A percentile compares a stretch with the other conserved stretches of the same genome.
phyloP scores from a whole-genome alignment of 2,797 vertebrate genomes.

The Todus mexicanus region DNA sequence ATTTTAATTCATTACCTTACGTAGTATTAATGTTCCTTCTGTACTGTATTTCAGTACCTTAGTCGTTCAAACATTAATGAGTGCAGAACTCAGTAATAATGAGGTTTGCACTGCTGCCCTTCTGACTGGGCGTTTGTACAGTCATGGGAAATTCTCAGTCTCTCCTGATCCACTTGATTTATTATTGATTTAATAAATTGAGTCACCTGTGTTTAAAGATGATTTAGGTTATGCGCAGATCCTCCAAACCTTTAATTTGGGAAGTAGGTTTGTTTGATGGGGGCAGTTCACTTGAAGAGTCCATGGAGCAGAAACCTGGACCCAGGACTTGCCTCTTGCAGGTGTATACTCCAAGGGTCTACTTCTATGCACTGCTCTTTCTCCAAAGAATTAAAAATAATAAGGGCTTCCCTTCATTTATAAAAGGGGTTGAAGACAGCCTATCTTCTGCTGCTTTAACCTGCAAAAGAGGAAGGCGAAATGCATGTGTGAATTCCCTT shows the following conservation, averaged over 20 bases:
- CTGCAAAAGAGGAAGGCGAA: not conserved
- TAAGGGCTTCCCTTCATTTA: not conserved
- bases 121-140: not conserved
- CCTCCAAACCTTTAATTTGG: not conserved
- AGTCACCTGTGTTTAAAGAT: not conserved
- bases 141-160: not conserved
- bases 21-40: slow-evolving; percentile 2
- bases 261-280: not conserved
- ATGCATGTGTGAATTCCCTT: not conserved
- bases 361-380: not conserved
- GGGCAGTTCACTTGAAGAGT: not conserved
- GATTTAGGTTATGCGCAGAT: not conserved
- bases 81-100: slow-evolving; percentile 19
- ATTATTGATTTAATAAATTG: not conserved
- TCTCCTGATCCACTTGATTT: not conserved
- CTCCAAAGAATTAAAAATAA: not conserved
- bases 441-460: not conserved
- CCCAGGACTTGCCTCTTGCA: not conserved
- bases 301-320: not conserved
- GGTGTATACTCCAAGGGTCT: not conserved
- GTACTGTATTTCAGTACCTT: not conserved
- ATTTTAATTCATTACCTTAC: slow-evolving; percentile 6
- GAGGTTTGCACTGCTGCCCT: slow-evolving; percentile 9
- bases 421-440: not conserved
- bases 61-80: slow-evolving; percentile 22